phyloP scores from a whole-genome alignment of 1,140 invertebrate species.

The Sycophila sp. region DNA sequence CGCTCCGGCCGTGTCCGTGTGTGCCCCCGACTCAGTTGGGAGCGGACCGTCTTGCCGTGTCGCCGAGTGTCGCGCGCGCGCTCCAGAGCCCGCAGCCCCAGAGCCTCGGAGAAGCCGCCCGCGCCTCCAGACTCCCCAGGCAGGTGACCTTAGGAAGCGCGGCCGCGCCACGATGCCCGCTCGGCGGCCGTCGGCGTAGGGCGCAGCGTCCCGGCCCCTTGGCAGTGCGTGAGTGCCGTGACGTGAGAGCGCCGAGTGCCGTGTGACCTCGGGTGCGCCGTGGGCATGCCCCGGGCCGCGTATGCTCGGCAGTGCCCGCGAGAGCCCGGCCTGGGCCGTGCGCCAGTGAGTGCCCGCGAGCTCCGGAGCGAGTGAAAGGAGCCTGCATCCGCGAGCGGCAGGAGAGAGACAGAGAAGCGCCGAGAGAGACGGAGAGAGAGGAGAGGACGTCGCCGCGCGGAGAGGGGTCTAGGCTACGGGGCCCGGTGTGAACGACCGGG shows the following conservation, averaged over 20 bases:
- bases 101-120: conserved; percentile 25
- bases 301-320: not conserved
- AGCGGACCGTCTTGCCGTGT: conserved; percentile 30
- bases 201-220: not conserved
- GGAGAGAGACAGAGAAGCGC: not conserved
- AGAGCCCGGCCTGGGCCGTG: not conserved
- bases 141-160: no score
- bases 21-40: conserved; percentile 27
- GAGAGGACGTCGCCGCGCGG: no score
- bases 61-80: conserved; percentile 3
- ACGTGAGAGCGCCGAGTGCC: not conserved
- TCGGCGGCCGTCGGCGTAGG: not conserved
- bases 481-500: conserved; percentile 34
- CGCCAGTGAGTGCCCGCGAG: no score
- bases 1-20: conserved; percentile 8
- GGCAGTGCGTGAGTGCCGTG: not conserved
- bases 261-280: not conserved
- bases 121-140: no score
- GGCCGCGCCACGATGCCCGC: no score
- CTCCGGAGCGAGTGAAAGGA: conserved; percentile 18
- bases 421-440: not conserved
- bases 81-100: not conserved
- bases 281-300: not conserved
- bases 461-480: no score
- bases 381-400: not conserved